A percentile compares a stretch with the other conserved stretches of the same genome.
Conservation (phyloP, 1,140 invertebrate species). For the Drosophila trapezifrons region DNA sequence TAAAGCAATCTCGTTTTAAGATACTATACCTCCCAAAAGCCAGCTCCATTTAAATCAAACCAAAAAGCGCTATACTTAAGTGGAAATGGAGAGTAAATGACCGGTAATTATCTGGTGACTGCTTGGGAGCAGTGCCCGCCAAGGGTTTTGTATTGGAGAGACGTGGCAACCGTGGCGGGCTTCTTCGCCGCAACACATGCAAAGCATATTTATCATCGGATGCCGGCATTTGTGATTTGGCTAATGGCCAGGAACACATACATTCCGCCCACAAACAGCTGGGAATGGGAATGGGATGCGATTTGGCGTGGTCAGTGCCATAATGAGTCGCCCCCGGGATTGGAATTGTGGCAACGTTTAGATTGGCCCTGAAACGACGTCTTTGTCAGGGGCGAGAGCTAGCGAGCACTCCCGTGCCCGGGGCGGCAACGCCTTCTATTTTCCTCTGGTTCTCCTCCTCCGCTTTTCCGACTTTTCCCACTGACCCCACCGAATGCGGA, state of each 20-base stretch:
- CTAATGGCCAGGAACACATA: conserved; percentile 42
- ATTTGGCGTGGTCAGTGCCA: conserved; percentile 71
- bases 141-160: conserved; percentile 8
- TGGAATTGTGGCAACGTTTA: conserved; percentile 38
- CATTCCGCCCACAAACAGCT: conserved; percentile 56
- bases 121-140: conserved; percentile 5
- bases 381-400: conserved; percentile 27
- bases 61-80: not conserved
- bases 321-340: conserved; percentile 11
- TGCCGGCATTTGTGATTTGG: conserved; percentile 58
- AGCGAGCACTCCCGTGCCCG: conserved; percentile 20
- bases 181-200: conserved; percentile 11
- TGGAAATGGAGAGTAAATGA: not conserved
- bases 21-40: not conserved
- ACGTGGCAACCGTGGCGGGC: not conserved
- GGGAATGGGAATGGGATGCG: conserved; percentile 54
- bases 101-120: conserved; percentile 5
- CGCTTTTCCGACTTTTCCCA: conserved; percentile 1
- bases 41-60: not conserved
- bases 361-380: conserved; percentile 49
- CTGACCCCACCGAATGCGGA: conserved; percentile 21
- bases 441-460: not conserved
- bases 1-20: not conserved
- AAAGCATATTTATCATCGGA: conserved; percentile 30
- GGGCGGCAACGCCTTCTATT: conserved; percentile 30